Evolutionary conservation across 1,140 invertebrate genomes (phyloP), one percentile per base, ranked within the genome.

Genomic region (Pygmarrhopalites habei): DNA sequence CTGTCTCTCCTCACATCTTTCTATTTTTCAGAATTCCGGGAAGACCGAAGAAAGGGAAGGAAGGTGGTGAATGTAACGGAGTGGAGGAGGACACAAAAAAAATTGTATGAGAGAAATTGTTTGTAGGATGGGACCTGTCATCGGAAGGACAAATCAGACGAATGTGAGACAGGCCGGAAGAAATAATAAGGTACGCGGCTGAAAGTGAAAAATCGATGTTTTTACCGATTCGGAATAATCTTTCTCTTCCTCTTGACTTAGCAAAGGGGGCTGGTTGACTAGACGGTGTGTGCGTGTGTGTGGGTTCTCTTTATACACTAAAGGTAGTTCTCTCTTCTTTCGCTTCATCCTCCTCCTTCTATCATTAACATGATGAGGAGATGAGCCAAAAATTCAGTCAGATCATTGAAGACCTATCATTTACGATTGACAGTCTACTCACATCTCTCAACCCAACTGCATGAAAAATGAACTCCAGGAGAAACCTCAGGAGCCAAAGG

Each of bases 131-230:
- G n/a, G n/a, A 47, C 7, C 30, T 44, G 41, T 58, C 35, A 58
- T 39, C 35, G 19, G 15, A 51, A 41, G 47, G 60, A 39, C n/a
- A 52, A 62, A 41, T 39, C 26, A 62, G 60, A 32, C 23, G 43
- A 39, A 62, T 10, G 17, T 5, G 51, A 62, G 53, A 62, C 23
- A 43, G 52, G 41, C 35, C 44, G 35, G 52, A 46, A 62, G 60
- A 7, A 57, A 56, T 57, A 57, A 62, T 55, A 57, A 62, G 60
- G 51, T 62, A 62, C 56, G 52, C 56, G 51, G 56, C 35, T 62
- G 60, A 62, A 62, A 62, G 60, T 62, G 60, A 62, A 62, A 62
- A 62, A 62, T 62, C 52, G 60, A 62, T 62, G 60, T 62, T 62
- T 62, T 62, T 62, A 62, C 60, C 52, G 52, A 62, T 62, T 62